These are phyloP conservation scores for Iguana delicatissima DNA, from an alignment of 2,797 vertebrate species.

Conservation along the genomic window DNA sequence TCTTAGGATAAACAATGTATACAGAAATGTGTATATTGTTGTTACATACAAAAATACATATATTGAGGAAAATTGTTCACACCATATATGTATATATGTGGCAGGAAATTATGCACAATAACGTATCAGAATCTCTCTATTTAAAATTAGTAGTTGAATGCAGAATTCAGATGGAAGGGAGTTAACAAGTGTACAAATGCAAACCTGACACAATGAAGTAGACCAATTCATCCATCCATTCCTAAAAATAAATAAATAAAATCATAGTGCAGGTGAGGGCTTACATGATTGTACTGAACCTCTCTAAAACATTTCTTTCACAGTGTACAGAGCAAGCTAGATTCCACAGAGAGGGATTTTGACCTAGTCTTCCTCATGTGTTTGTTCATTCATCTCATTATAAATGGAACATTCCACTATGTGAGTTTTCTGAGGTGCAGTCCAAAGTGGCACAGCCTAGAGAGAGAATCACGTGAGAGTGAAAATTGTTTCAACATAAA, in stretches of 20 bases:
- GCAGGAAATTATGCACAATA: neutral
- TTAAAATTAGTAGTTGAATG: neutral
- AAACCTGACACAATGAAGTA: no score
- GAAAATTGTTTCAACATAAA: neutral
- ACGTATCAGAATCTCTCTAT: no score
- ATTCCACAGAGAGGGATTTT: neutral
- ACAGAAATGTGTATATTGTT: neutral
- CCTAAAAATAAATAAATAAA: neutral
- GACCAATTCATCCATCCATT: no score
- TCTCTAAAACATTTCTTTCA: neutral
- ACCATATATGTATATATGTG: neutral
- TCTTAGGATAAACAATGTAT: neutral
- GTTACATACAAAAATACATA: neutral
- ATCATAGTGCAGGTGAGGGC: neutral
- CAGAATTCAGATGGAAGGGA: neutral
- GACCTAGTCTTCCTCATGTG: neutral
- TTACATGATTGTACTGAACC: neutral
- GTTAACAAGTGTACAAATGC: neutral
- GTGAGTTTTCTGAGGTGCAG: neutral
- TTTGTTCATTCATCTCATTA: neutral
- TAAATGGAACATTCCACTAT: neutral
- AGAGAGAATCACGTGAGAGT: neutral
- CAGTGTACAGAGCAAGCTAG: neutral
- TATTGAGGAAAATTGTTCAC: neutral
- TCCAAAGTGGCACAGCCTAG: neutral